Conservation (phyloP, 2,888 invertebrate genomes). For the Leptinotarsa rubiginosa region DNA sequence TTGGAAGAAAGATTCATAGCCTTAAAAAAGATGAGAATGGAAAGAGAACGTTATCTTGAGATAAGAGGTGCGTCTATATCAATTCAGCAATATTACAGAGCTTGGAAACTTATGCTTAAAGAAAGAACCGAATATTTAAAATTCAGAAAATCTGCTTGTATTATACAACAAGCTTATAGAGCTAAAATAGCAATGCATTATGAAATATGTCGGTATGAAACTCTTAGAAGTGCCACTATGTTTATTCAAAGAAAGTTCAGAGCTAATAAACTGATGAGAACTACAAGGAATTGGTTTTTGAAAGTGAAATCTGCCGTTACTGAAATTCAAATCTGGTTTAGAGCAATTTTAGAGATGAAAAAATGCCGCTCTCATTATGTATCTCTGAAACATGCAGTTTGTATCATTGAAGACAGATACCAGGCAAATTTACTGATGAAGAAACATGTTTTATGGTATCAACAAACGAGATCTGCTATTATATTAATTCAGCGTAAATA, state of each 20-base stretch:
- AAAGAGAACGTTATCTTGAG: slow-evolving; percentile 46
- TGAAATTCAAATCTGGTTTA: slow-evolving; percentile 57
- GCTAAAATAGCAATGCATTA: slow-evolving; percentile 41
- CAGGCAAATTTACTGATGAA: slow-evolving; percentile 54
- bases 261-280: slow-evolving; percentile 60
- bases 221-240: slow-evolving; percentile 48
- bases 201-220: slow-evolving; percentile 49
- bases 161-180: slow-evolving; percentile 42
- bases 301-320: slow-evolving; percentile 58
- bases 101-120: slow-evolving; percentile 32
- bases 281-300: slow-evolving; percentile 61
- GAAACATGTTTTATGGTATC: slow-evolving; percentile 59
- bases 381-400: slow-evolving; percentile 35
- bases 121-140: slow-evolving; percentile 26
- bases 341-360: slow-evolving; percentile 41
- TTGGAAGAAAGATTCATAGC: slow-evolving; percentile 61
- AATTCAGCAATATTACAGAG: slow-evolving; percentile 54
- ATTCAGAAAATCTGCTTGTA: slow-evolving; percentile 34
- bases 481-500: slow-evolving; percentile 59
- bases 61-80: slow-evolving; percentile 44
- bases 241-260: slow-evolving; percentile 68
- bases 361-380: slow-evolving; percentile 39
- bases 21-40: slow-evolving; percentile 47
- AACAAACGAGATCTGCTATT: slow-evolving; percentile 57
- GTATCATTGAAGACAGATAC: slow-evolving; percentile 34